Percentiles rank a stretch among this genome's conserved stretches.
phyloP scores from a whole-genome alignment of 2,797 vertebrate species.

The Cossypha dichroa region DNA sequence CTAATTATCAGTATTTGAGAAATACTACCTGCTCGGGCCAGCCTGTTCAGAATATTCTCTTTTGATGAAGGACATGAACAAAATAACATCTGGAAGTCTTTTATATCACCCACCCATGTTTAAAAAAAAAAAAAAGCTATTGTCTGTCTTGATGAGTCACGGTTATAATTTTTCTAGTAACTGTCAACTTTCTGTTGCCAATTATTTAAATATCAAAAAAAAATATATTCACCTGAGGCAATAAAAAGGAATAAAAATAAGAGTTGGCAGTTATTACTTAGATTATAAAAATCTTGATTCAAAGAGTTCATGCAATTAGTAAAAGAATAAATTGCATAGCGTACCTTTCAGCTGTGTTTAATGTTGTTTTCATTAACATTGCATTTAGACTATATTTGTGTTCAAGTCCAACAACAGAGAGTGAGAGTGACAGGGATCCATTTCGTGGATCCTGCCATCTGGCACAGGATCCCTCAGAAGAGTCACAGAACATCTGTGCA shows the following conservation, averaged over 20 bases:
- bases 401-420: neutral
- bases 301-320: conserved; percentile 9
- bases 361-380: neutral
- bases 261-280: neutral
- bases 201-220: conserved; percentile 36
- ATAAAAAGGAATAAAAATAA: conserved; percentile 14
- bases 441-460: neutral
- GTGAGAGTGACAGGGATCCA: neutral
- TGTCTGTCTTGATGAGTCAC: neutral
- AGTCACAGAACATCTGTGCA: neutral
- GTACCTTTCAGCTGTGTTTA: neutral
- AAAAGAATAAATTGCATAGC: neutral
- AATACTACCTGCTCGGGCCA: neutral
- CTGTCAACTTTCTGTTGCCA: conserved; percentile 15
- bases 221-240: neutral
- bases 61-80: neutral
- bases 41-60: neutral
- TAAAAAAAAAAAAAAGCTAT: neutral
- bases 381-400: neutral
- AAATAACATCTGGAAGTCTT: conserved; percentile 5
- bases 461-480: neutral
- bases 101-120: neutral
- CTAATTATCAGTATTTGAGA: neutral
- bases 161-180: conserved; percentile 2
- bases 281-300: neutral